Conservation (phyloP, 2,888 invertebrate genomes). For the Operophtera brumata region DNA sequence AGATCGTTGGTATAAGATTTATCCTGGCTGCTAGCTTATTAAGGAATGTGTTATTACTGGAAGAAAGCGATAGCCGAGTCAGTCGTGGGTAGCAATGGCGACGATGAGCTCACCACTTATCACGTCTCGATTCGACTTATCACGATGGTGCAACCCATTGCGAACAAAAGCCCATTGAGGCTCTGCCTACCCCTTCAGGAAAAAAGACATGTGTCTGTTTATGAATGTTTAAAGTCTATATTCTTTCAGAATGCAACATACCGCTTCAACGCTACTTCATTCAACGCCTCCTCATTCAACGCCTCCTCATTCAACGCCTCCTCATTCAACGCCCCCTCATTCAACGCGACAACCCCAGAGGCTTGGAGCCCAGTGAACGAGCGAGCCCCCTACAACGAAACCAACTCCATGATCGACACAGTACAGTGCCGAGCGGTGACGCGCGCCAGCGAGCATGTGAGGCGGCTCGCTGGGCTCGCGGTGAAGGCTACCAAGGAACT, state of each 20-base stretch:
- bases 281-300: background rate
- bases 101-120: no score
- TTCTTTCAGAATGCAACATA: background rate
- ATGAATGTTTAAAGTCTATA: no score
- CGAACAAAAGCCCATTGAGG: no score
- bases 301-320: background rate
- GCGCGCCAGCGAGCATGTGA: constrained; percentile 49
- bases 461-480: constrained; percentile 57
- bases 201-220: no score
- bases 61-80: no score
- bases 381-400: background rate
- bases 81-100: no score
- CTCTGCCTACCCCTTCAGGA: no score
- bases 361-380: constrained; percentile 6
- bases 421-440: constrained; percentile 43
- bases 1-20: no score
- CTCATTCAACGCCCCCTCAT: background rate
- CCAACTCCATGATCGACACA: background rate
- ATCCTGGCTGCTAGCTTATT: no score
- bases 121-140: no score
- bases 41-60: no score
- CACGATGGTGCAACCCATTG: no score
- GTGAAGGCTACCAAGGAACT: constrained; percentile 55
- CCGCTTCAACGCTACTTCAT: constrained; percentile 1
- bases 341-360: background rate